A percentile compares a stretch with the other conserved stretches of the same genome.
Conservation (phyloP, 2,888 invertebrate genomes). For the Xanthorhoe spadicearia region DNA sequence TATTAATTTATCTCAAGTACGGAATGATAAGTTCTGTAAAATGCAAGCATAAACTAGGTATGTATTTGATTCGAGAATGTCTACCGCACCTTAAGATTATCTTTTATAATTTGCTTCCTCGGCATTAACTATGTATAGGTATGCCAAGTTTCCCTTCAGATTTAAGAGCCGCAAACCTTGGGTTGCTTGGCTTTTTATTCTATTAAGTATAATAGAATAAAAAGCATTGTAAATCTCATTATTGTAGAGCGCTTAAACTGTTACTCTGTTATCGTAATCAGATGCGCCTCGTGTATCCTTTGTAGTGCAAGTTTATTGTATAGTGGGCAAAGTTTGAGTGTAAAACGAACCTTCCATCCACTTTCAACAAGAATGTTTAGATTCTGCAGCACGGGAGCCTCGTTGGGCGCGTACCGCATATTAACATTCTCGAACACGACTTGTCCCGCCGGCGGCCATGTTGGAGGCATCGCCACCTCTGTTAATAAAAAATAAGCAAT, state of each 20-base stretch:
- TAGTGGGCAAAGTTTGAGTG: background rate
- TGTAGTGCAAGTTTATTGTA: background rate
- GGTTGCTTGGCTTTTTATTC: no score
- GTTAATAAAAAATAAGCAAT: constrained; percentile 45
- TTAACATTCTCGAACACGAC: constrained; percentile 85
- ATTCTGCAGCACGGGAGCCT: constrained; percentile 86
- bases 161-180: no score
- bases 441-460: constrained; percentile 87
- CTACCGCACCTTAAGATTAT: no score
- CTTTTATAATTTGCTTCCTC: no score
- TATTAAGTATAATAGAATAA: background rate
- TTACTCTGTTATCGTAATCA: no score
- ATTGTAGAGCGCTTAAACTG: background rate
- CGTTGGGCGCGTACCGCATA: constrained; percentile 86
- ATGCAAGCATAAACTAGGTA: no score
- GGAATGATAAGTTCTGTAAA: no score
- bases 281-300: background rate
- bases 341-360: constrained; percentile 72
- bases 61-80: no score
- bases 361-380: constrained; percentile 70
- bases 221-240: background rate
- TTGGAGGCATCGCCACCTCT: constrained; percentile 80
- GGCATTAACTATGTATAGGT: no score
- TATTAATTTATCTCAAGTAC: no score
- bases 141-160: no score